Conservation (phyloP, 1,140 invertebrate genomes). For the Pseudomyrmex flavicornis region DNA sequence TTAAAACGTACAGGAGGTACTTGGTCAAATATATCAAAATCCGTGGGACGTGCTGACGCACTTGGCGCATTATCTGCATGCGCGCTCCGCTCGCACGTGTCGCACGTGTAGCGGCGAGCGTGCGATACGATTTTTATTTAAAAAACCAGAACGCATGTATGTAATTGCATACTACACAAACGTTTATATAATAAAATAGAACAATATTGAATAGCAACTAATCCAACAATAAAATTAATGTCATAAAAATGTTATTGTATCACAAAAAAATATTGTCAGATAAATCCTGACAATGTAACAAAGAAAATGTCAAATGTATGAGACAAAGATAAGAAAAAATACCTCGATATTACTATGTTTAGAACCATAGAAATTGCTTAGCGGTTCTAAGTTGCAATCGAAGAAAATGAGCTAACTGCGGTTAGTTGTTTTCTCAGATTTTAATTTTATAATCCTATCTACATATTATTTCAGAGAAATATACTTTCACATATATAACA, state of each 20-base stretch:
- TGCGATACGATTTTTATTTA: not conserved
- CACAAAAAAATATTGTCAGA: too few relatives aligned
- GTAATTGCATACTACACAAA: too few relatives aligned
- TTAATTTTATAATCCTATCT: not conserved
- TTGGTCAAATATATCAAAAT: constrained; percentile 54
- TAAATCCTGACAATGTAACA: not conserved
- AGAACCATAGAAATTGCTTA: constrained; percentile 39
- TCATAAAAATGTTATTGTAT: too few relatives aligned
- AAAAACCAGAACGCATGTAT: not conserved
- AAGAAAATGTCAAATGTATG: not conserved
- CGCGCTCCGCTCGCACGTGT: constrained; percentile 51
- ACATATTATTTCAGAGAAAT: not conserved
- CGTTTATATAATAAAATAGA: too few relatives aligned
- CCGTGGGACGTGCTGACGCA: constrained; percentile 59
- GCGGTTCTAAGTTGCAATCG: constrained; percentile 6
- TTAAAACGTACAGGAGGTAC: not conserved
- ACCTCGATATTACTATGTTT: not conserved
- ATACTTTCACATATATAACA: constrained; percentile 5
- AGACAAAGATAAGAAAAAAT: not conserved
- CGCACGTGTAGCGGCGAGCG: not conserved
- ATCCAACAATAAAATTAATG: too few relatives aligned
- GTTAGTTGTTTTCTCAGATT: not conserved
- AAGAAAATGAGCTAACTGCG: constrained; percentile 17
- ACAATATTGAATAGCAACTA: too few relatives aligned
- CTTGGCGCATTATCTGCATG: constrained; percentile 57